A percentile compares a stretch with the other conserved stretches of the same genome.
These are phyloP conservation scores for Epinotia brunnichana DNA, from an alignment of 2,888 invertebrate species.

Conservation along the genomic window DNA sequence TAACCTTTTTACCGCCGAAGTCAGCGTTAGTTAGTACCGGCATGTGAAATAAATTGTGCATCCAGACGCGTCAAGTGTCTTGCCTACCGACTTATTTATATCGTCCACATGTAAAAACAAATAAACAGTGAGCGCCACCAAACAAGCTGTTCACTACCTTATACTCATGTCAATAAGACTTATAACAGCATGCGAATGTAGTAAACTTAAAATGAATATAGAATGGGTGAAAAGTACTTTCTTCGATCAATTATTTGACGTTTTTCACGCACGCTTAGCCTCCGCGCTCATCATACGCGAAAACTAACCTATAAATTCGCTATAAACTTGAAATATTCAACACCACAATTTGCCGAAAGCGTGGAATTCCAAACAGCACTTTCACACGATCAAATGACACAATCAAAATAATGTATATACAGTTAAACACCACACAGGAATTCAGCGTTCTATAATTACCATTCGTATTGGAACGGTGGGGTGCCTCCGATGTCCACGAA, in stretches of 20 bases:
- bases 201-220: constrained; percentile 21
- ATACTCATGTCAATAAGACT: neutral
- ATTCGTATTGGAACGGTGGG: constrained; percentile 72
- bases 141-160: neutral
- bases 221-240: constrained; percentile 22
- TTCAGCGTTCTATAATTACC: constrained; percentile 55
- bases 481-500: constrained; percentile 65
- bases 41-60: constrained; percentile 1
- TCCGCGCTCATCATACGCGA: neutral
- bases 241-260: constrained; percentile 2
- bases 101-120: constrained; percentile 23
- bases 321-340: too few species aligned
- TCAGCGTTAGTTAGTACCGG: neutral
- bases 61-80: constrained; percentile 27
- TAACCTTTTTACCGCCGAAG: neutral
- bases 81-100: constrained; percentile 26
- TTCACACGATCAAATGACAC: constrained; percentile 43
- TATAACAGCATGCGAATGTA: neutral
- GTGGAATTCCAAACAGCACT: constrained; percentile 10
- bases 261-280: neutral
- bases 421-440: constrained; percentile 46
- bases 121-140: constrained; percentile 8
- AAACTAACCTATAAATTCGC: neutral
- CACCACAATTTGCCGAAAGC: neutral
- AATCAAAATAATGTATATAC: constrained; percentile 24